Evolutionary conservation across 2,797 vertebrate genomes (phyloP).

Genomic region (Cuniculus paca): DNA sequence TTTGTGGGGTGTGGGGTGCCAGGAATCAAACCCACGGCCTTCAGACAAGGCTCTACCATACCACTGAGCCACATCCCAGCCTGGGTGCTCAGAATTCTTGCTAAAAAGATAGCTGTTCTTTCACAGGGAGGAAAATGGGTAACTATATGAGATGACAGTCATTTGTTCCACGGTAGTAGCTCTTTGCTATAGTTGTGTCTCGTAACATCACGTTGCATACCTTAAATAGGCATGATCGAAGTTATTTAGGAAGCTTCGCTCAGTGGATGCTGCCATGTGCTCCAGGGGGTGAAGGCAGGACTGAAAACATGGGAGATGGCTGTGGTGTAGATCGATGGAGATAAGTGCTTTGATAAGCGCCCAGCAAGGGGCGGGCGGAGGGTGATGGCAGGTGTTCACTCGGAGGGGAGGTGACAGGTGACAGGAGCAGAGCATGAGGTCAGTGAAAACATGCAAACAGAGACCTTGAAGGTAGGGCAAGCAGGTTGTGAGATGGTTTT

Average conservation of each 20-base stretch:
- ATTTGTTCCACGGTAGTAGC: not conserved
- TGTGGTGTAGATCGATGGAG: not conserved
- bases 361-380: not conserved
- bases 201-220: not conserved
- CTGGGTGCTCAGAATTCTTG: not conserved
- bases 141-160: not conserved
- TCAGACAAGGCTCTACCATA: not conserved
- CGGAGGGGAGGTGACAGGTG: not conserved
- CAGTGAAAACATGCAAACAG: not conserved
- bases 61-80: not conserved
- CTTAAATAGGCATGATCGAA: not conserved
- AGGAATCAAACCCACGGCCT: not conserved
- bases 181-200: no score
- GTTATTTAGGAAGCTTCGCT: not conserved
- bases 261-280: no score
- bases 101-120: not conserved
- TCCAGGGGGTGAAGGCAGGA: not conserved
- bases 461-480: not conserved
- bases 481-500: not conserved
- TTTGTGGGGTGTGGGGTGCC: not conserved
- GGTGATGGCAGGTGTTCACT: accelerated
- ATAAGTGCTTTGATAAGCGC: not conserved
- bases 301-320: no score
- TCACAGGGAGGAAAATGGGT: not conserved
- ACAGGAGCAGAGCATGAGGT: not conserved